Evolutionary conservation across 2,888 invertebrate genomes (phyloP).

Genomic region (Thera britannica): DNA sequence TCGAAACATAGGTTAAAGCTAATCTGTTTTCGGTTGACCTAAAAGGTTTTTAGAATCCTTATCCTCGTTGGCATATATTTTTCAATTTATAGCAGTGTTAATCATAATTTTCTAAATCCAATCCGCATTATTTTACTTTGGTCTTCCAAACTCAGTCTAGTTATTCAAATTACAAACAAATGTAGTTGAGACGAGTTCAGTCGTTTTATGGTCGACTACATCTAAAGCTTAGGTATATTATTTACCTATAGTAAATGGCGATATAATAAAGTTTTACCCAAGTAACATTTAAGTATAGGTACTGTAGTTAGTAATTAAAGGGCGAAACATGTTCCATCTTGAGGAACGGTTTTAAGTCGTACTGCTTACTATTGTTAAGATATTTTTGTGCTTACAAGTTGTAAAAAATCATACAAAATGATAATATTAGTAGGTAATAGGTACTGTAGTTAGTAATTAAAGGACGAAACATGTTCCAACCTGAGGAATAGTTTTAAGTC

Average conservation of each 20-base stretch:
- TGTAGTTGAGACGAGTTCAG: neutral
- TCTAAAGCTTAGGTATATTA: neutral
- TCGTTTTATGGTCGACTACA: neutral
- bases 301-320: neutral
- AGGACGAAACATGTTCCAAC: neutral
- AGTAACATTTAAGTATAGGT: neutral
- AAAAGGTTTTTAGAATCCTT: slow-evolving; percentile 52
- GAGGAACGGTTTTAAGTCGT: neutral
- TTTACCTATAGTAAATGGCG: neutral
- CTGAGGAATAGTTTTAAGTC: neutral
- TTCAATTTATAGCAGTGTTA: neutral
- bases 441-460: neutral
- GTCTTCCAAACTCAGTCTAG: neutral
- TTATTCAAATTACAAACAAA: neutral
- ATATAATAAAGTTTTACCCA: neutral
- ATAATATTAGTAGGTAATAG: too few relatives aligned
- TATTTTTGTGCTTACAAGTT: too few relatives aligned
- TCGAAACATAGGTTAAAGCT: slow-evolving; percentile 76
- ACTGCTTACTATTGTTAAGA: too few relatives aligned
- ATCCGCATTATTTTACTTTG: neutral
- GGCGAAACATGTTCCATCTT: neutral
- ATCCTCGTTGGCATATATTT: slow-evolving; percentile 45
- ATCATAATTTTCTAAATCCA: neutral
- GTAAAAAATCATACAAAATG: too few relatives aligned
- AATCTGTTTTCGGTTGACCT: slow-evolving; percentile 49